Percentiles rank a stretch among this genome's conserved stretches.
These are phyloP conservation scores for Formica selysi DNA, from an alignment of 1,140 invertebrate genomes.

Conservation along the genomic window DNA sequence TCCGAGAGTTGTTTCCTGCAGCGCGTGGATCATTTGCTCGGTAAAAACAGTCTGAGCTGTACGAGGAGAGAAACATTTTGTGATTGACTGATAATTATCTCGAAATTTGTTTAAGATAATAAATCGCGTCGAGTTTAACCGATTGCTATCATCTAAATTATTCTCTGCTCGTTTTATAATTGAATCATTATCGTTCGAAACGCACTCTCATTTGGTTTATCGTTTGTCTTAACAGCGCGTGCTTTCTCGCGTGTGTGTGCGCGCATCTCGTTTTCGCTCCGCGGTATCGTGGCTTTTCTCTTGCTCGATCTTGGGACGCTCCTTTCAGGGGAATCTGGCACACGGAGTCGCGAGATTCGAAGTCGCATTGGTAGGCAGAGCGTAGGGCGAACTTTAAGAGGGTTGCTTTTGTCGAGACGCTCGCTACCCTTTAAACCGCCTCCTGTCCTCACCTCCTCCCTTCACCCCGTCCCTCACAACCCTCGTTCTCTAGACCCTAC, in stretches of 20 bases:
- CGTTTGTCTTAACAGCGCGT: neutral
- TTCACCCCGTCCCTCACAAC: conserved; percentile 50
- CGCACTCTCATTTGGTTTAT: neutral
- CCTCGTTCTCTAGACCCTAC: conserved; percentile 25
- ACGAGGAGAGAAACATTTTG: neutral
- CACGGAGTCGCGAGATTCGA: conserved; percentile 60
- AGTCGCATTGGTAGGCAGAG: conserved; percentile 83
- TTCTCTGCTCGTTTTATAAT: neutral
- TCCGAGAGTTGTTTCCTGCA: conserved; percentile 74
- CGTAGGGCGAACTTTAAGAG: conserved; percentile 85
- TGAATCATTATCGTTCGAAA: neutral
- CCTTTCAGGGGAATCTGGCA: conserved; percentile 68
- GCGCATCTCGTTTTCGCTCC: conserved; percentile 12
- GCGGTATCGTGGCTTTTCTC: conserved; percentile 22
- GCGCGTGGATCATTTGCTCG: conserved; percentile 48
- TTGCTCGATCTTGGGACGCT: conserved; percentile 11
- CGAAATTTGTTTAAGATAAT: neutral
- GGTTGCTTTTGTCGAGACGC: conserved; percentile 85
- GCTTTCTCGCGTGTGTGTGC: neutral
- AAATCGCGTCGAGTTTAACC: neutral
- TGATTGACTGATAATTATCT: neutral
- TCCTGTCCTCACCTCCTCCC: conserved; percentile 70
- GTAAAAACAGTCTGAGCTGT: conserved; percentile 36
- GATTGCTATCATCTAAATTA: neutral
- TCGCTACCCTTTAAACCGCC: conserved; percentile 85